phyloP scores from a whole-genome alignment of 2,797 vertebrate species.

The Peromyscus eremicus region DNA sequence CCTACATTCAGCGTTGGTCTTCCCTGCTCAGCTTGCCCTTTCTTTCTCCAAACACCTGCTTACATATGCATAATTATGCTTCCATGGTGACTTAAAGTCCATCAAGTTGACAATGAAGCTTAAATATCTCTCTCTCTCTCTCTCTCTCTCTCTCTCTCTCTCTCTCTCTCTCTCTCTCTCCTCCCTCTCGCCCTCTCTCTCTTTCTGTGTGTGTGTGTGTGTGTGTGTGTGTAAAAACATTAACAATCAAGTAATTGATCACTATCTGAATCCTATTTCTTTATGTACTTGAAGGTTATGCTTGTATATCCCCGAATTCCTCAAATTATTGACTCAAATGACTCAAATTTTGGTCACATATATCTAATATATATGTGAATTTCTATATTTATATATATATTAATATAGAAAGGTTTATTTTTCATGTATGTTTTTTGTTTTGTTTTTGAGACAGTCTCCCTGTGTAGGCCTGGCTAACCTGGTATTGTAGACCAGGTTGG shows the following conservation, averaged over 20 bases:
- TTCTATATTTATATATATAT: too few species aligned
- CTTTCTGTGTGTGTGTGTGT: not conserved
- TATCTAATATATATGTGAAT: too few species aligned
- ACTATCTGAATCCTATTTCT: not conserved
- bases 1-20: not conserved
- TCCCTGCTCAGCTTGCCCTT: not conserved
- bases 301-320: not conserved
- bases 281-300: not conserved
- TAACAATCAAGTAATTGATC: slow-evolving; percentile 7
- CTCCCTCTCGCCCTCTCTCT: too few species aligned
- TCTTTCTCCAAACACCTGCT: not conserved
- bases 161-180: too few species aligned
- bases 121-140: not conserved
- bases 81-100: not conserved
- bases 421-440: not conserved
- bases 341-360: not conserved
- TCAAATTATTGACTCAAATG: not conserved
- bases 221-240: not conserved
- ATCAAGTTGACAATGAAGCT: not conserved
- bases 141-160: not conserved
- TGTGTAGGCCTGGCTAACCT: not conserved
- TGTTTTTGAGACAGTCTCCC: not conserved
- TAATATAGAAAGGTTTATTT: not conserved
- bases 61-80: not conserved
- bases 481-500: too few species aligned